Evolutionary conservation across 2,888 invertebrate genomes (phyloP).

Genomic region (Synanthedon formicaeformis): DNA sequence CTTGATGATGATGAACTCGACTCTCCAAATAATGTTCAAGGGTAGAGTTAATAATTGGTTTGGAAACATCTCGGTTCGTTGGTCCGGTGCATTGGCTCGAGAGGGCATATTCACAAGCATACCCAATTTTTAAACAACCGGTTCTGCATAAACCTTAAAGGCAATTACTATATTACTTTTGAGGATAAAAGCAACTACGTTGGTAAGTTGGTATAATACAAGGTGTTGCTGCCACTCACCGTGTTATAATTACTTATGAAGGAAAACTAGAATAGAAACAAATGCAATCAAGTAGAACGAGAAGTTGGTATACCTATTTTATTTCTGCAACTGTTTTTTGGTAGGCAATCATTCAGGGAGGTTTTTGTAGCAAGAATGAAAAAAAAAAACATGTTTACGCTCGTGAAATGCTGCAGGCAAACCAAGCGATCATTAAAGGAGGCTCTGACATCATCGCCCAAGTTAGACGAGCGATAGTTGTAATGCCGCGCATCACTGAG

Average conservation of each 20-base stretch:
- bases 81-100: slow-evolving; percentile 24
- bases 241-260: too few relatives aligned
- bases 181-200: too few relatives aligned
- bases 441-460: slow-evolving; percentile 63
- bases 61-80: slow-evolving; percentile 20
- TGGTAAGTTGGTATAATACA: too few relatives aligned
- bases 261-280: too few relatives aligned
- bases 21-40: slow-evolving; percentile 40
- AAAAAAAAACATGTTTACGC: slow-evolving; percentile 34
- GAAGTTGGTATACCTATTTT: too few relatives aligned
- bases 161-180: too few relatives aligned
- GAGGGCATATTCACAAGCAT: slow-evolving; percentile 37
- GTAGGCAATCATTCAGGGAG: neutral
- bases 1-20: slow-evolving; percentile 42
- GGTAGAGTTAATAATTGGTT: slow-evolving; percentile 7
- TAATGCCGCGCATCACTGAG: slow-evolving; percentile 35
- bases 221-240: too few relatives aligned
- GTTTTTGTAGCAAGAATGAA: slow-evolving; percentile 9
- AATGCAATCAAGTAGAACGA: too few relatives aligned
- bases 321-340: too few relatives aligned
- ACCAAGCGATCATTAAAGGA: slow-evolving; percentile 43
- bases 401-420: slow-evolving; percentile 46
- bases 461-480: slow-evolving; percentile 50
- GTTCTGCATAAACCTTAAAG: slow-evolving; percentile 13
- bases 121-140: slow-evolving; percentile 50